phyloP scores from a whole-genome alignment of 2,888 invertebrate genomes.

The Drosophila villosipedis region DNA sequence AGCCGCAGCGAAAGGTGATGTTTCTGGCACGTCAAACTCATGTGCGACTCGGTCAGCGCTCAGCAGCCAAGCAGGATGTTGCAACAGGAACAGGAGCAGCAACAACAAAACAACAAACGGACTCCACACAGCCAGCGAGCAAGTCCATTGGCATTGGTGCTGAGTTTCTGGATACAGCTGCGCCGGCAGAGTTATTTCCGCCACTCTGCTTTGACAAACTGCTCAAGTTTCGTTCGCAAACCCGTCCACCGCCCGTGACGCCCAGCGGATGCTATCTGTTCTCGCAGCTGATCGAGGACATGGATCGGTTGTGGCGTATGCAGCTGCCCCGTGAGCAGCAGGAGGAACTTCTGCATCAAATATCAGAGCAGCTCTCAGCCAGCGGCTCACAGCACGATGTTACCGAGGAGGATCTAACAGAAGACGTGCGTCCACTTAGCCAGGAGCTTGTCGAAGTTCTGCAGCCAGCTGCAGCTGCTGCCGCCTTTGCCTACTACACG shows the following conservation, averaged over 20 bases:
- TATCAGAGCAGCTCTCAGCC: conserved; percentile 76
- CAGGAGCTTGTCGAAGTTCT: conserved; percentile 66
- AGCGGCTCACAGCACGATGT: conserved; percentile 50
- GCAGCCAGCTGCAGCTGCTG: conserved; percentile 69
- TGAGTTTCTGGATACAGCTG: conserved; percentile 76
- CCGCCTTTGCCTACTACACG: conserved; percentile 75
- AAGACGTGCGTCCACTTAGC: conserved; percentile 53
- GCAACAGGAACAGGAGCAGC: neutral
- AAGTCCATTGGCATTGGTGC: conserved; percentile 63
- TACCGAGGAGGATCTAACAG: conserved; percentile 32
- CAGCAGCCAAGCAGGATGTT: neutral
- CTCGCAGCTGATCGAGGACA: conserved; percentile 83
- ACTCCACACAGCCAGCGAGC: neutral
- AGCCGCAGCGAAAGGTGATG: conserved; percentile 57
- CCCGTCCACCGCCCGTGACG: conserved; percentile 20
- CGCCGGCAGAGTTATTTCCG: conserved; percentile 82
- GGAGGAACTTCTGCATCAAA: conserved; percentile 78
- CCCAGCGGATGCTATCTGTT: conserved; percentile 73
- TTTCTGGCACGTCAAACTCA: conserved; percentile 74
- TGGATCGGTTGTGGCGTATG: conserved; percentile 82
- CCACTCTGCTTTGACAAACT: conserved; percentile 77
- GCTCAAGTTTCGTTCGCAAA: conserved; percentile 73
- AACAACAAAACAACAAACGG: neutral
- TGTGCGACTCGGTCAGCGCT: conserved; percentile 52
- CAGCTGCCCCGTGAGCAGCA: conserved; percentile 76